Percentiles rank a stretch among this genome's conserved stretches.
These are phyloP conservation scores for Chunga burmeisteri DNA, from an alignment of 2,113 vertebrate species.

Conservation along the genomic window DNA sequence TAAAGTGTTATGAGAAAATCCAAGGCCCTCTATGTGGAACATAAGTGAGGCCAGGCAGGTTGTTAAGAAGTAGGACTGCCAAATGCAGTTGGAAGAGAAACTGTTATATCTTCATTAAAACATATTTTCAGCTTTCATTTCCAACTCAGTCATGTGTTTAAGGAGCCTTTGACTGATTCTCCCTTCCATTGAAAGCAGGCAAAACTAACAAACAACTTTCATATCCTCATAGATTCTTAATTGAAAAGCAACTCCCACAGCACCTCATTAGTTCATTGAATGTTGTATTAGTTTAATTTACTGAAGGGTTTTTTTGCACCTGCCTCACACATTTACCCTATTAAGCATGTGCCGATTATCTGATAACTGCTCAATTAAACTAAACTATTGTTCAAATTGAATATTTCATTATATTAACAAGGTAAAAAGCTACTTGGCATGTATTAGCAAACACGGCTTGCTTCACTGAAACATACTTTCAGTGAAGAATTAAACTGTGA, in stretches of 20 bases:
- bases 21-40: neutral
- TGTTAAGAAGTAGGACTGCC: neutral
- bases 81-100: neutral
- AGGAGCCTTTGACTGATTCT: neutral
- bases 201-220: slow-evolving; percentile 39
- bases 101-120: neutral
- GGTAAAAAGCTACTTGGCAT: slow-evolving; percentile 23
- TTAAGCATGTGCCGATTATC: slow-evolving; percentile 31
- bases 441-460: neutral
- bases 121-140: neutral
- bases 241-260: slow-evolving; percentile 42
- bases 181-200: neutral
- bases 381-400: slow-evolving; percentile 51
- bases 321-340: slow-evolving; percentile 39
- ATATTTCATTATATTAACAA: slow-evolving; percentile 47
- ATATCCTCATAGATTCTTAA: slow-evolving; percentile 44
- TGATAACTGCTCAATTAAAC: slow-evolving; percentile 58
- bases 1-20: neutral
- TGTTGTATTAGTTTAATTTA: slow-evolving; percentile 51
- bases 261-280: slow-evolving; percentile 52
- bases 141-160: neutral
- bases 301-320: slow-evolving; percentile 25
- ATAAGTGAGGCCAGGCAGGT: neutral
- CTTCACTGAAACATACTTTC: neutral
- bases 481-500: neutral